Conservation (phyloP, 2,113 vertebrate species). For the Pelusios castaneus region DNA sequence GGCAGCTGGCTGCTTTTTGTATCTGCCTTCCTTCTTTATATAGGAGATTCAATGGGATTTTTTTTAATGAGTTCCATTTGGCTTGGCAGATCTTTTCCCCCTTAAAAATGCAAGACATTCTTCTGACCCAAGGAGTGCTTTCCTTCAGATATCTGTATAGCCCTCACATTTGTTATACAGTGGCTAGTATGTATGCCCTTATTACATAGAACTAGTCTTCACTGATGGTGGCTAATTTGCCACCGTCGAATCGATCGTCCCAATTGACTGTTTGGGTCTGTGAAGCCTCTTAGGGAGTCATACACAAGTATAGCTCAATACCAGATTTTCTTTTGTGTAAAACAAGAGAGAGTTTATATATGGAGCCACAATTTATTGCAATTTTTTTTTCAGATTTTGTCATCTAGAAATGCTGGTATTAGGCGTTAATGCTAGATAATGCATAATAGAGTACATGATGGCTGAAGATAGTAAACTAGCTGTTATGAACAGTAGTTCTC, state of each 20-base stretch:
- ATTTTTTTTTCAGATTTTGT: neutral
- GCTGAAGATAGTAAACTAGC: neutral
- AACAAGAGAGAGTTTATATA: neutral
- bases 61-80: neutral
- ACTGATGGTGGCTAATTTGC: too few relatives aligned
- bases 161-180: too few relatives aligned
- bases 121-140: neutral
- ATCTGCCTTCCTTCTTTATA: neutral
- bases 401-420: neutral
- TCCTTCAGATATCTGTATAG: neutral
- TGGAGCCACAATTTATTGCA: neutral
- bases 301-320: neutral
- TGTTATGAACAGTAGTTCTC: neutral
- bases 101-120: neutral
- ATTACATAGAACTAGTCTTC: neutral
- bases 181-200: neutral
- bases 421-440: neutral
- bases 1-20: neutral
- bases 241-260: too few relatives aligned
- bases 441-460: neutral
- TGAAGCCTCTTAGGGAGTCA: too few relatives aligned
- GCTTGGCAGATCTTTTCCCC: neutral
- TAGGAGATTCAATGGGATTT: neutral
- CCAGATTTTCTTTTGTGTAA: neutral
- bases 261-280: too few relatives aligned